These are phyloP conservation scores for Lycophotia porphyrea DNA, from an alignment of 2,888 invertebrate genomes.

Conservation along the genomic window DNA sequence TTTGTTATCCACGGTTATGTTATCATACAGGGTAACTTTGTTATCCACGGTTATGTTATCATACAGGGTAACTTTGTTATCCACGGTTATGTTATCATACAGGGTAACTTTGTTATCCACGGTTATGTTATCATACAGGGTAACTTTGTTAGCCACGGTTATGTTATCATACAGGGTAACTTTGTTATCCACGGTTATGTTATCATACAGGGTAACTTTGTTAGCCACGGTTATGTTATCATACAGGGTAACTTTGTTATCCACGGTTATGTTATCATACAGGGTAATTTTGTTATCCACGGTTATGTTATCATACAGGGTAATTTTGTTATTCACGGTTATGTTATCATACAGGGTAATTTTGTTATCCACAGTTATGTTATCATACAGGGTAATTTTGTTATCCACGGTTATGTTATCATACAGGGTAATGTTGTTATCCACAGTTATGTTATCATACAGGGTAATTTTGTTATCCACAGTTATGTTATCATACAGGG, in stretches of 20 bases:
- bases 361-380: background rate
- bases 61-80: background rate
- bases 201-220: background rate
- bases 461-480: background rate
- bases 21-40: background rate
- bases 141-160: background rate
- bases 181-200: background rate
- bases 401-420: too few species aligned
- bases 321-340: background rate
- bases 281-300: background rate
- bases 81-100: background rate
- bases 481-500: background rate
- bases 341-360: background rate
- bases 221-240: too few species aligned
- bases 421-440: background rate
- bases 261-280: background rate
- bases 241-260: background rate
- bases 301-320: background rate
- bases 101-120: background rate
- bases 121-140: background rate
- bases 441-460: background rate
- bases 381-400: background rate
- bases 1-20: too few species aligned
- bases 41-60: background rate
- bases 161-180: background rate